Evolutionary conservation across 2,113 vertebrate genomes (phyloP), one percentile per base, ranked within the genome.

Genomic region (Otis tarda): DNA sequence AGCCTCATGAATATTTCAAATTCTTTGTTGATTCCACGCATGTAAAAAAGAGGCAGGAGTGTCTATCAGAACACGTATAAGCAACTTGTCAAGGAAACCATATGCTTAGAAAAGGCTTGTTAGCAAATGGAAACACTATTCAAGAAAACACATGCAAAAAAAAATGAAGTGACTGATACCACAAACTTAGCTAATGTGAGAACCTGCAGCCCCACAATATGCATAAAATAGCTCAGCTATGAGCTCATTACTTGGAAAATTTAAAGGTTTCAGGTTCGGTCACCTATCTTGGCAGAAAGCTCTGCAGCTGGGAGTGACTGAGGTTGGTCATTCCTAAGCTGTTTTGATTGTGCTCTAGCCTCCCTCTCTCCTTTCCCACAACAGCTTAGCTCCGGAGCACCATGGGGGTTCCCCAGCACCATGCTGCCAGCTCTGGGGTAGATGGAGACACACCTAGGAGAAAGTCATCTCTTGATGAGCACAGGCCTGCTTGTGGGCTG

Each of bases 351-450:
- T 39, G 22, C 7, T 45, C 11, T 55, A 68, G 8, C 2, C 19
- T 6, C 4, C 1, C 3, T 50, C 11, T 25, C 47, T 83, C 21
- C 9, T 57, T 69, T 50, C 35, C 0, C 1, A 19, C 21, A 73
- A 18, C 33, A 65, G 6, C 7, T 73, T n/a, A 64, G 11, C 21
- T 33, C 17, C 0, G 6, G 17, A 41, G 7, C 30, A 7, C 17
- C 20, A 9, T 0, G 1, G 20, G 5, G 12, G 3, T n/a, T 35
- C 25, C 6, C 6, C 31, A 0, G 31, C 27, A 45, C n/a, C 27
- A 30, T 0, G 0, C 16, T 50, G 52, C 14, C 56, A 60, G 52
- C 16, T 55, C 16, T 55, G 41, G 9, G 8, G 13, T 37, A 47
- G 31, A 33, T n/a, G 57, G 23, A 22, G 30, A 45, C 25, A 24